Percentiles rank a stretch among this genome's conserved stretches.
These are phyloP conservation scores for Pseudomyrmex gracilis DNA, from an alignment of 1,140 invertebrate genomes.

Conservation along the genomic window DNA sequence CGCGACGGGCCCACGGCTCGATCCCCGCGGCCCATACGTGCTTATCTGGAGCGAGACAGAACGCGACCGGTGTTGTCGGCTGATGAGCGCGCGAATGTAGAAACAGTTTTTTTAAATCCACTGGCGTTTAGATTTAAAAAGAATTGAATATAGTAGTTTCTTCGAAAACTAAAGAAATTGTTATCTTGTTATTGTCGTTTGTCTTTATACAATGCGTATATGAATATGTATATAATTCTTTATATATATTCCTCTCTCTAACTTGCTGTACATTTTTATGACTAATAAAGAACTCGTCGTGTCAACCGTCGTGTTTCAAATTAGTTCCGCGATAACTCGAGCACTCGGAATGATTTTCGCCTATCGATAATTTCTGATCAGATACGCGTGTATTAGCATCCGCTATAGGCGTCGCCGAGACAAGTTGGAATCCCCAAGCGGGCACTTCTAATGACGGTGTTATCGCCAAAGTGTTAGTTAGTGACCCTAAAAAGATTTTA, in stretches of 20 bases:
- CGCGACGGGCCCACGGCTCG: constrained; percentile 29
- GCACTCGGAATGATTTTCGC: constrained; percentile 47
- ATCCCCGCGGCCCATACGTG: constrained; percentile 54
- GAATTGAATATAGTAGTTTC: too few relatives aligned
- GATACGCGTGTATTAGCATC: constrained; percentile 5
- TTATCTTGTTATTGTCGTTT: not conserved
- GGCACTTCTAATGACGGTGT: constrained; percentile 7
- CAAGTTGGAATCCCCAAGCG: constrained; percentile 21
- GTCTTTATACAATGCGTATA: too few relatives aligned
- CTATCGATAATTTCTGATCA: constrained; percentile 54
- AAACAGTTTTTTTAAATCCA: not conserved
- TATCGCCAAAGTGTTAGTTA: constrained; percentile 10
- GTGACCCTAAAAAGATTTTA: constrained; percentile 44
- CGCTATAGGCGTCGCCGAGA: not conserved
- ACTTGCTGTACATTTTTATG: too few relatives aligned
- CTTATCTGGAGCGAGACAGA: constrained; percentile 36
- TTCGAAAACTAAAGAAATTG: not conserved
- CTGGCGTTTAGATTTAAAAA: not conserved
- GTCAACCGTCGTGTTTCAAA: constrained; percentile 8
- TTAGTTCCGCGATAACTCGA: constrained; percentile 46
- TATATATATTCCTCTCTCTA: too few relatives aligned
- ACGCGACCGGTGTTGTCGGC: constrained; percentile 44
- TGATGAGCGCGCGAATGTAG: constrained; percentile 24
- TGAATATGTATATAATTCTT: too few relatives aligned
- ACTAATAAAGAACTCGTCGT: constrained; percentile 31